Evolutionary conservation across 2,888 invertebrate species (phyloP).

Genomic region (Epistrophella euchroma): DNA sequence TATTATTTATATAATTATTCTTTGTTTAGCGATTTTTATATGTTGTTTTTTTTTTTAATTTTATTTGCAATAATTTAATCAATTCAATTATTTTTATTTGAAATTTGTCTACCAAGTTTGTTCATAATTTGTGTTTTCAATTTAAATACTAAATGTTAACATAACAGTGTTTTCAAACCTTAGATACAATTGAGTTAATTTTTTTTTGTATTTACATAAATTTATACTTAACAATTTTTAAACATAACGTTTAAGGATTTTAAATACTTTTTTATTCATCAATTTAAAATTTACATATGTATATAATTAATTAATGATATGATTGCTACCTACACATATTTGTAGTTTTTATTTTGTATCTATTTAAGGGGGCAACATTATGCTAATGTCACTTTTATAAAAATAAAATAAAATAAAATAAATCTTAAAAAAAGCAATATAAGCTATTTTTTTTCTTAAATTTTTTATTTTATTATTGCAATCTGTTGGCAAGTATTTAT

Average conservation of each 20-base stretch:
- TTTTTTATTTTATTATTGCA: slow-evolving; percentile 54
- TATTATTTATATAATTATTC: slow-evolving; percentile 33
- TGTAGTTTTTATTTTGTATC: slow-evolving; percentile 10
- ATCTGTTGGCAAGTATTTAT: slow-evolving; percentile 59
- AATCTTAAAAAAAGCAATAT: slow-evolving; percentile 28
- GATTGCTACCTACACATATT: slow-evolving; percentile 60
- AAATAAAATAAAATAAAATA: slow-evolving; percentile 36
- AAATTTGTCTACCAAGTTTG: slow-evolving; percentile 67
- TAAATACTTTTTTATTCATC: slow-evolving; percentile 21
- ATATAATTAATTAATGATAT: slow-evolving; percentile 61
- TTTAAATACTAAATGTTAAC: slow-evolving; percentile 43
- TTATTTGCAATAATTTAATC: slow-evolving; percentile 69
- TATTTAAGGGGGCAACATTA: slow-evolving; percentile 32
- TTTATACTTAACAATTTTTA: slow-evolving; percentile 44
- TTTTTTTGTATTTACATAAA: slow-evolving; percentile 54
- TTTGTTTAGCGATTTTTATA: slow-evolving; percentile 62
- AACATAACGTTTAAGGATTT: slow-evolving; percentile 27
- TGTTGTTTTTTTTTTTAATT: slow-evolving; percentile 24
- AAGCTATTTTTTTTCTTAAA: slow-evolving; percentile 16
- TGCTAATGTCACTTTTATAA: slow-evolving; percentile 29
- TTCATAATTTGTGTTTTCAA: slow-evolving; percentile 36
- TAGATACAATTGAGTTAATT: slow-evolving; percentile 38
- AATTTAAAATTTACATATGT: slow-evolving; percentile 43
- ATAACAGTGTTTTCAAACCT: slow-evolving; percentile 46
- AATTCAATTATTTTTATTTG: slow-evolving; percentile 54